Conservation (phyloP, 37 sponge, comb jelly and placozoan genomes). For the Bolinopsis microptera region DNA sequence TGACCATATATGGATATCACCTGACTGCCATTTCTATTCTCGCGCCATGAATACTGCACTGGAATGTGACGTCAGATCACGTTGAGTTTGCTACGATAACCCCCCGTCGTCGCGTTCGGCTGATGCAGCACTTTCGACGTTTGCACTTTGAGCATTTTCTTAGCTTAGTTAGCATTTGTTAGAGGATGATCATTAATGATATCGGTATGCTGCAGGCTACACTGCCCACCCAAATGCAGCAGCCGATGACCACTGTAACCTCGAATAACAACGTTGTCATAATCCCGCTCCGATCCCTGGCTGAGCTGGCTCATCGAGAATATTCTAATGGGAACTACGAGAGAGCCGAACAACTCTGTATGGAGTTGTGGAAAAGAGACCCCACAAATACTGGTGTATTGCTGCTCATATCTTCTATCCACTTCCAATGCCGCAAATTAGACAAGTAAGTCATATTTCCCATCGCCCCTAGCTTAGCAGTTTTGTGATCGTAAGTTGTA, state of each 20-base stretch:
- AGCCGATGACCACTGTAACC: constrained; percentile 34
- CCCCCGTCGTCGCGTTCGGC: constrained; percentile 30
- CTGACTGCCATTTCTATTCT: constrained; percentile 18
- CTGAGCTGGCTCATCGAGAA: constrained; percentile 93
- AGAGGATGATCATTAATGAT: constrained; percentile 50
- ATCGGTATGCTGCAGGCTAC: constrained; percentile 38
- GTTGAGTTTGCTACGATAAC: constrained; percentile 23
- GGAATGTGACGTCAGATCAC: constrained; percentile 42
- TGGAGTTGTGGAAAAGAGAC: constrained; percentile 96
- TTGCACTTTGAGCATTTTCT: not conserved
- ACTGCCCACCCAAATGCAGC: not conserved
- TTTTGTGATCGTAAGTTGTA: not conserved
- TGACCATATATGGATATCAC: constrained; percentile 59
- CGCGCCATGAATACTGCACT: constrained; percentile 54
- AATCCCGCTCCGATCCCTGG: constrained; percentile 70
- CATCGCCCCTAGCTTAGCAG: not conserved
- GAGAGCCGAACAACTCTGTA: constrained; percentile 84
- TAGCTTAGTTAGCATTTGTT: not conserved
- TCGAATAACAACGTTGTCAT: constrained; percentile 59
- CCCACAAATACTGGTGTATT: constrained; percentile 97
- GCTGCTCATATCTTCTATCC: constrained; percentile 95
- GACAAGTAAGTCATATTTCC: constrained; percentile 84
- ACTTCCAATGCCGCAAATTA: constrained; percentile 93
- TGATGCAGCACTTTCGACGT: constrained; percentile 3
- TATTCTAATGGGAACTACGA: constrained; percentile 94